Percentiles rank a stretch among this genome's conserved stretches.
Evolutionary conservation across 1,140 invertebrate genomes (phyloP).

Genomic region (Medauroidea extradentata): DNA sequence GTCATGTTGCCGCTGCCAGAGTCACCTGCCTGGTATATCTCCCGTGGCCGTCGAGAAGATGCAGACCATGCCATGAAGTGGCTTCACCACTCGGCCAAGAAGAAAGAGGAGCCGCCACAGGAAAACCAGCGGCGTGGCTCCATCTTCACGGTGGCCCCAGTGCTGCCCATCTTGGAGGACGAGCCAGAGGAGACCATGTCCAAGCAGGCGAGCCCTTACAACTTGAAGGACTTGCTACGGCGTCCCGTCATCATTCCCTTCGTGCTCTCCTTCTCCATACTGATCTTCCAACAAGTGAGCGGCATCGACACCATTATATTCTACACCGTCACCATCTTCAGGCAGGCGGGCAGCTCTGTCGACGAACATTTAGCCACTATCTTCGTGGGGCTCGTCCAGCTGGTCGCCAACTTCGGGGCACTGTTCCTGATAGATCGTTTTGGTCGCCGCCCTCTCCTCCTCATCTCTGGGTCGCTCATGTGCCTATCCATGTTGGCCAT

Average conservation of each 20-base stretch:
- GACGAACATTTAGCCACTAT: conserved; percentile 56
- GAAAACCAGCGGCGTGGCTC: conserved; percentile 11
- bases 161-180: background rate
- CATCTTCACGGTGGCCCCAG: background rate
- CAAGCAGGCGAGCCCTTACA: background rate
- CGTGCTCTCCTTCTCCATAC: conserved; percentile 43
- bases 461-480: conserved; percentile 49
- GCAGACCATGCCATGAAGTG: conserved; percentile 45
- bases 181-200: background rate
- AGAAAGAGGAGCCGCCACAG: background rate
- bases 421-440: conserved; percentile 48
- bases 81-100: conserved; percentile 34
- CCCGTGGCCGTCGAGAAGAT: conserved; percentile 44
- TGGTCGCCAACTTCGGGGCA: conserved; percentile 49
- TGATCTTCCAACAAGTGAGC: conserved; percentile 58
- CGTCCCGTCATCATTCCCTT: conserved; percentile 10
- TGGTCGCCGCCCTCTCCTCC: conserved; percentile 47
- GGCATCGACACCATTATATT: conserved; percentile 67
- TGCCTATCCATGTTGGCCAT: conserved; percentile 49
- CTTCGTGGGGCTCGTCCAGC: conserved; percentile 56
- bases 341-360: conserved; percentile 51
- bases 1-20: conserved; percentile 51
- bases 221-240: conserved; percentile 1
- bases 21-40: conserved; percentile 52
- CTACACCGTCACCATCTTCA: conserved; percentile 63